These are phyloP conservation scores for Lithophane semibrunnea DNA, from an alignment of 2,888 invertebrate genomes.

Conservation along the genomic window DNA sequence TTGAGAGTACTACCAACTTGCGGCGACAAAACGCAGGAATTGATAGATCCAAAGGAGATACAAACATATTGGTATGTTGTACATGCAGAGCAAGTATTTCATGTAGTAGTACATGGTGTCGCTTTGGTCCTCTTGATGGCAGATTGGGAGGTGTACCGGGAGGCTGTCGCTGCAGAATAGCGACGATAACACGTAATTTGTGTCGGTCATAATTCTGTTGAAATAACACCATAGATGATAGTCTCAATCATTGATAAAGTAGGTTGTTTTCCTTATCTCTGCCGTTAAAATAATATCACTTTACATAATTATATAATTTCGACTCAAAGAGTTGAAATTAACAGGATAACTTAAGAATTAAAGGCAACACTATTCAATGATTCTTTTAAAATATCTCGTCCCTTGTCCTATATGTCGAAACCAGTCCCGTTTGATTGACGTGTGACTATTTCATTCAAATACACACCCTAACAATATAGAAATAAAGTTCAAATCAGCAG, in stretches of 20 bases:
- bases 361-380: background rate
- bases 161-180: no score
- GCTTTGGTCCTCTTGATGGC: no score
- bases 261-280: background rate
- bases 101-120: background rate
- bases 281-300: background rate
- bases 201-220: background rate
- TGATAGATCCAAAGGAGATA: constrained; percentile 8
- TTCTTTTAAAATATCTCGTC: background rate
- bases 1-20: background rate
- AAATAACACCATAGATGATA: background rate
- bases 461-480: constrained; percentile 2
- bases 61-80: background rate
- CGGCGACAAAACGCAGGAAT: background rate
- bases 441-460: constrained; percentile 2
- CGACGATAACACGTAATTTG: no score
- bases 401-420: constrained; percentile 1
- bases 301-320: no score
- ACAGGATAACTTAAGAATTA: background rate
- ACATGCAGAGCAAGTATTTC: background rate
- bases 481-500: constrained; percentile 59
- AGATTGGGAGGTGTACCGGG: background rate
- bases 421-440: constrained; percentile 17
- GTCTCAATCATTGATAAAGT: background rate
- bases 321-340: background rate